Evolutionary conservation across 2,888 invertebrate species (phyloP), one percentile per base, ranked within the genome.

Genomic region (Epirrhoe tristata): DNA sequence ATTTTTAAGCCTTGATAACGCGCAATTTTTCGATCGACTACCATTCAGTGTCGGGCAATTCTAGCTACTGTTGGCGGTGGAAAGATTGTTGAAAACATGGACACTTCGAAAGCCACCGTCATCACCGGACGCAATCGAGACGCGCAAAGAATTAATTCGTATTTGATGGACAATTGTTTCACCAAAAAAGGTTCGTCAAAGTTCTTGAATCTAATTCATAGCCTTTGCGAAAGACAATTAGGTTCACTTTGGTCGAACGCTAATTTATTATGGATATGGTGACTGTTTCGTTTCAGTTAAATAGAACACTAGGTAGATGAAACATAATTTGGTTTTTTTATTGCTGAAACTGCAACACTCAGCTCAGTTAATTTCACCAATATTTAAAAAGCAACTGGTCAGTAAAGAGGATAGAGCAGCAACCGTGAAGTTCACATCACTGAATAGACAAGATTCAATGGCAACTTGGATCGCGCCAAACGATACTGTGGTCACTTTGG

Each of bases 61-160:
- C 87, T 85, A 84, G 80, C 88, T 84, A 88, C 90, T 85, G 90
- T 85, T 85, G 86, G 86, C 89, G 83, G 83, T 85, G 81, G 86
- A 91, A 88, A 91, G 90, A 90, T 90, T 84, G 83, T 85, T 84
- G 83, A 79, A 86, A 89, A 85, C 88, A 85, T 83, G 85, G 83
- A 84, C 77, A 85, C 87, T 86, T 89, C 85, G 91, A 91, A 91
- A 91, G 90, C 90, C 84, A 83, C 85, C 85, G 85, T 86, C 88
- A 87, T 86, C 88, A 87, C 91, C 93, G 92, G 93, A 92, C 90
- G 90, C 88, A 78, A 83, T 80, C 78, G 83, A 83, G 86, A 92
- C 92, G 93, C 88, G 89, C 83, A 77, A 83, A 85, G 92, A 92
- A 92, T 92, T 90, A 92, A 93, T 91, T 88, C 81, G 81, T 81